Evolutionary conservation across 2,797 vertebrate genomes (phyloP).

Genomic region (Petrocephalus sullivani): DNA sequence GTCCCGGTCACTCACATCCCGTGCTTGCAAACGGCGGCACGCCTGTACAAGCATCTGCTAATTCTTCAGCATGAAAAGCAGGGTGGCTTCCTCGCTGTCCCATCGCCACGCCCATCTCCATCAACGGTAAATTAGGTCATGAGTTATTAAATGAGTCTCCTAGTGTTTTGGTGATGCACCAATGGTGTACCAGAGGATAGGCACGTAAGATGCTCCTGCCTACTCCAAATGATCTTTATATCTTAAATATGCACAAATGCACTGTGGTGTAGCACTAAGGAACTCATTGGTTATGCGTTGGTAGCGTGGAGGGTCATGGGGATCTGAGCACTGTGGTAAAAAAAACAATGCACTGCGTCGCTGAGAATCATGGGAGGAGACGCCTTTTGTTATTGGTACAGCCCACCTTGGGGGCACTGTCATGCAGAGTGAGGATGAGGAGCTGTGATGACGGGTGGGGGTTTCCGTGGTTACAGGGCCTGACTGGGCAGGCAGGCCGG

Average conservation of each 20-base stretch:
- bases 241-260: background rate
- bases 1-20: background rate
- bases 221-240: background rate
- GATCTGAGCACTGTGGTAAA: background rate
- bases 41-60: background rate
- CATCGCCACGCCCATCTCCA: background rate
- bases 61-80: background rate
- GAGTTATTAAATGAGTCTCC: background rate
- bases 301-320: background rate
- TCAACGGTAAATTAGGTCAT: background rate
- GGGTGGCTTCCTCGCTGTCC: background rate
- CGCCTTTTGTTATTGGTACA: background rate
- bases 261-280: background rate
- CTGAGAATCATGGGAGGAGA: background rate
- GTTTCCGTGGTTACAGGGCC: background rate
- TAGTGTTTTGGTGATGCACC: background rate
- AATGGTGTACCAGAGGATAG: background rate
- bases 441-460: background rate
- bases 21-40: background rate
- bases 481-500: background rate
- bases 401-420: background rate
- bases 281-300: background rate
- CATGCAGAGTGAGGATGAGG: background rate
- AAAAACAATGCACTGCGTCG: background rate
- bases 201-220: background rate